phyloP scores from a whole-genome alignment of 2,888 invertebrate species.

The Leptarthrus brevirostris region DNA sequence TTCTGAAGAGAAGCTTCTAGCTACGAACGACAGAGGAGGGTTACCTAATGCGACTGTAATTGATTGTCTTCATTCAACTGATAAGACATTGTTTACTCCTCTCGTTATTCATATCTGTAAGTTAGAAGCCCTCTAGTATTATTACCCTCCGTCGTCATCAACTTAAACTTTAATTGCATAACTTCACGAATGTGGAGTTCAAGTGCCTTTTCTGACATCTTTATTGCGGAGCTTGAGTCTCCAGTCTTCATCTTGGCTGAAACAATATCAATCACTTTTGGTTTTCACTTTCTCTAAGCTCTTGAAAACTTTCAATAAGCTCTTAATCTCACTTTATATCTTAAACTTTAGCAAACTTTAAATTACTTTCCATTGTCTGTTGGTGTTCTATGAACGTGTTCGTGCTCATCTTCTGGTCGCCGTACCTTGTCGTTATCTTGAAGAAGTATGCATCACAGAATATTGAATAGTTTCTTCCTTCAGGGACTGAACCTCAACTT shows the following conservation, averaged over 20 bases:
- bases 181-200: not conserved
- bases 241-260: not conserved
- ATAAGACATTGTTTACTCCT: not conserved
- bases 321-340: constrained; percentile 43
- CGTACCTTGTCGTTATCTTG: not conserved
- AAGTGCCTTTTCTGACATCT: not conserved
- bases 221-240: not conserved
- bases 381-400: constrained; percentile 1
- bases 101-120: no score
- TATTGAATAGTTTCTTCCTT: constrained; percentile 27
- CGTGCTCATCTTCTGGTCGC: constrained; percentile 8
- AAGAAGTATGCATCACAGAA: constrained; percentile 21
- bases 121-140: no score
- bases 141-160: not conserved
- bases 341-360: constrained; percentile 35
- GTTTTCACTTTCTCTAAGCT: constrained; percentile 34
- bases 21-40: not conserved
- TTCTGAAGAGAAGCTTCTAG: not conserved
- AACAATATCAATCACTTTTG: constrained; percentile 45
- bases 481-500: not conserved
- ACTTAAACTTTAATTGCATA: constrained; percentile 18
- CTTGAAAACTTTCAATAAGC: constrained; percentile 38
- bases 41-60: constrained; percentile 4
- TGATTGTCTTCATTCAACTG: not conserved
- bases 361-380: constrained; percentile 41